phyloP scores from a whole-genome alignment of 1,140 invertebrate species.

The Diuraphis noxia region DNA sequence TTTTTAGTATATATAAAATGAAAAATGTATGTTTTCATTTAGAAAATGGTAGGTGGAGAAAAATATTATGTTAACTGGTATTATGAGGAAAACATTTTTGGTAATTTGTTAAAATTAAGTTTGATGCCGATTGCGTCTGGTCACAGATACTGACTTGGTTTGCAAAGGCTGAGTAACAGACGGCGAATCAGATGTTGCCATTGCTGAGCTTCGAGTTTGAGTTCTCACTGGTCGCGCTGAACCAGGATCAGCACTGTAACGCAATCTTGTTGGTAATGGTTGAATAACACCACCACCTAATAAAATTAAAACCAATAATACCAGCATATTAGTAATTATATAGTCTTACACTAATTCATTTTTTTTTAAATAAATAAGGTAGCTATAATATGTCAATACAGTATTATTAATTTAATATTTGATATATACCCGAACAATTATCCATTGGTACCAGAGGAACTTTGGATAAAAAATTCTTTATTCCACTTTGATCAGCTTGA shows the following conservation, averaged over 20 bases:
- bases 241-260: slow-evolving; percentile 48
- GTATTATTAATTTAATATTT: not conserved
- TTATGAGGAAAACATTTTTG: slow-evolving; percentile 26
- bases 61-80: slow-evolving; percentile 19
- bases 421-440: slow-evolving; percentile 37
- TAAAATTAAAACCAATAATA: not conserved
- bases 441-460: slow-evolving; percentile 48
- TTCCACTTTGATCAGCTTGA: slow-evolving; percentile 40
- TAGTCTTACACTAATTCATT: no score
- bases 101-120: slow-evolving; percentile 46
- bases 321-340: not conserved
- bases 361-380: not conserved
- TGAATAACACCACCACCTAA: slow-evolving; percentile 31
- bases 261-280: slow-evolving; percentile 45
- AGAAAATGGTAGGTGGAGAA: slow-evolving; percentile 18
- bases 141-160: slow-evolving; percentile 54
- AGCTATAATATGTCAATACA: not conserved
- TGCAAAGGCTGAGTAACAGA: slow-evolving; percentile 50
- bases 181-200: slow-evolving; percentile 40
- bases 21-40: not conserved
- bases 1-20: slow-evolving; percentile 12
- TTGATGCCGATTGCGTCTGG: slow-evolving; percentile 53
- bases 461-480: slow-evolving; percentile 50
- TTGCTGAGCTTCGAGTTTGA: slow-evolving; percentile 45
- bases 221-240: slow-evolving; percentile 46